phyloP scores from a whole-genome alignment of 1,140 invertebrate species.

The Sminthurinus signatus region DNA sequence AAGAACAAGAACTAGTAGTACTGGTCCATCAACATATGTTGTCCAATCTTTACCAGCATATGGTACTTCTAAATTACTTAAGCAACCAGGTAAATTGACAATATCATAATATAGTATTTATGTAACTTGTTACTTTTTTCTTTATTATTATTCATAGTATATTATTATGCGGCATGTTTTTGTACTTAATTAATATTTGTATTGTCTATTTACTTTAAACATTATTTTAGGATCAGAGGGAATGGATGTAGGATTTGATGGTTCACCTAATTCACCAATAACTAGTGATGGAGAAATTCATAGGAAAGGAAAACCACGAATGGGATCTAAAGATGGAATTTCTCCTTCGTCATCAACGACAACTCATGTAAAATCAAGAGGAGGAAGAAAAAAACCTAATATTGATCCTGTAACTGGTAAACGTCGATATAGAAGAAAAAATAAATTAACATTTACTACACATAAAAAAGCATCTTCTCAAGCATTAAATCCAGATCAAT shows the following conservation, averaged over 20 bases:
- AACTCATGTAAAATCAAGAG: conserved; percentile 4
- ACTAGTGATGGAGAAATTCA: background rate
- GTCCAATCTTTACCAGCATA: background rate
- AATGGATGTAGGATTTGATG: background rate
- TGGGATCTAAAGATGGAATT: background rate
- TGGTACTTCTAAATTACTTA: too few relatives aligned
- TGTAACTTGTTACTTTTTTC: too few relatives aligned
- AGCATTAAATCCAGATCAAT: background rate
- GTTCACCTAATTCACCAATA: background rate
- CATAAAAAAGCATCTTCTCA: background rate
- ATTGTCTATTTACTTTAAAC: too few relatives aligned
- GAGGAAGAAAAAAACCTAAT: conserved; percentile 12
- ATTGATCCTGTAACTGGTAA: conserved; percentile 23
- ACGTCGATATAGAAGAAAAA: conserved; percentile 17
- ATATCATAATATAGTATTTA: too few relatives aligned
- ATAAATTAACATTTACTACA: background rate
- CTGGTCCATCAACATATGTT: conserved; percentile 17
- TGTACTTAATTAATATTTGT: too few relatives aligned
- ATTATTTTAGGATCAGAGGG: background rate
- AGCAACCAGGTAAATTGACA: too few relatives aligned
- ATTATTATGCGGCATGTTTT: too few relatives aligned
- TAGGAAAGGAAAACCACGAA: background rate
- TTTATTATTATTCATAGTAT: too few relatives aligned
- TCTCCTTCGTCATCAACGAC: background rate
- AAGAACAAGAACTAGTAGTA: conserved; percentile 22